phyloP scores from a whole-genome alignment of 1,140 invertebrate species.

The Acromyrmex heyeri region DNA sequence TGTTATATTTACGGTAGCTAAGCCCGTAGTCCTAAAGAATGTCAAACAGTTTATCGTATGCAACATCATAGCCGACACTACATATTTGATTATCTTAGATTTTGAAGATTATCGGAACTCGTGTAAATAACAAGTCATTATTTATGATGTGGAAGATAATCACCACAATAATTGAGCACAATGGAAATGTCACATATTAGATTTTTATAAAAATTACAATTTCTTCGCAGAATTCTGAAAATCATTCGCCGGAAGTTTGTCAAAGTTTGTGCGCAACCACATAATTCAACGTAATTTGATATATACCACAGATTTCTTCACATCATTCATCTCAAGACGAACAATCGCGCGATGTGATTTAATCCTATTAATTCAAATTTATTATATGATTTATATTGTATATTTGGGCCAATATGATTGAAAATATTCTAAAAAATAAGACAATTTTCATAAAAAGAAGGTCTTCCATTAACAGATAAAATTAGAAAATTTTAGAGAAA shows the following conservation, averaged over 20 bases:
- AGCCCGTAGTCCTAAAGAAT: constrained; percentile 30
- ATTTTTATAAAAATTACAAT: background rate
- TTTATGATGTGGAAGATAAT: background rate
- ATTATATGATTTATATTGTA: too few species aligned
- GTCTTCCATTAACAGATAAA: too few species aligned
- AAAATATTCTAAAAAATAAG: too few species aligned
- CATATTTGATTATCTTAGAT: background rate
- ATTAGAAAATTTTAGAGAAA: too few species aligned
- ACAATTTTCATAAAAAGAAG: too few species aligned
- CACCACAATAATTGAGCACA: background rate
- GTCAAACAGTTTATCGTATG: constrained; percentile 32
- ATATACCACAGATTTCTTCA: constrained; percentile 1
- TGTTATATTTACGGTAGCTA: constrained; percentile 47
- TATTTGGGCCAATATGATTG: too few species aligned
- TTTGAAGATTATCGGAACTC: background rate
- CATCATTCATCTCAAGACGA: background rate
- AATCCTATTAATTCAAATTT: too few species aligned
- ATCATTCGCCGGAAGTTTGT: background rate
- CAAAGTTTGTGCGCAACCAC: background rate
- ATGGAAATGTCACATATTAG: background rate
- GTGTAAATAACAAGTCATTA: background rate
- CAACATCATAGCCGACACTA: background rate
- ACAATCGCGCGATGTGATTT: background rate
- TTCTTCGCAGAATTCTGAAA: background rate
- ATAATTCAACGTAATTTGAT: background rate